These are phyloP conservation scores for Harpagifer antarcticus DNA, from an alignment of 2,797 vertebrate species.

Conservation along the genomic window DNA sequence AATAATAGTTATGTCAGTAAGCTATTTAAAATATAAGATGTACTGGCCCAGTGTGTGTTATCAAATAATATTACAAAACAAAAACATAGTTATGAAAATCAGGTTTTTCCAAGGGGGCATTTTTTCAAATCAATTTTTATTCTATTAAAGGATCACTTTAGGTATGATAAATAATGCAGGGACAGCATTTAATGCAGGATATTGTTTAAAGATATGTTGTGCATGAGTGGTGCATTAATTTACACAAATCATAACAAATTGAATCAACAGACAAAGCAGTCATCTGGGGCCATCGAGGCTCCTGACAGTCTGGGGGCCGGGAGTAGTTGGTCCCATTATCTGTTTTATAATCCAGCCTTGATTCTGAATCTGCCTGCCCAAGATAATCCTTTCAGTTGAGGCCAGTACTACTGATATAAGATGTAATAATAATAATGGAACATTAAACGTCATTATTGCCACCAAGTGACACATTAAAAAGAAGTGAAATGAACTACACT, in stretches of 20 bases:
- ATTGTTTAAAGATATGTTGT: background rate
- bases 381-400: background rate
- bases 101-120: background rate
- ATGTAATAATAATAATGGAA: slow-evolving; percentile 14
- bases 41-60: background rate
- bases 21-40: background rate
- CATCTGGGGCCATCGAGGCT: background rate
- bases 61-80: background rate
- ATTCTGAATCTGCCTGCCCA: background rate
- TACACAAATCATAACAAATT: background rate
- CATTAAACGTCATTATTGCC: background rate
- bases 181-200: background rate
- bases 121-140: too few species aligned
- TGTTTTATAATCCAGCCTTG: background rate
- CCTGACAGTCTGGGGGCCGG: background rate
- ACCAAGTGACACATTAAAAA: slow-evolving; percentile 17
- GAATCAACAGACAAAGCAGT: background rate
- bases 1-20: background rate
- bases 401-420: slow-evolving; percentile 1
- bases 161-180: background rate
- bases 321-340: background rate
- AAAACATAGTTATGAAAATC: background rate
- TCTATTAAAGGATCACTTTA: too few species aligned
- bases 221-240: background rate
- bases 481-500: background rate